Base-by-base conservation (phyloP, 2,113 vertebrate genomes). In the Sciurus niger region DNA sequence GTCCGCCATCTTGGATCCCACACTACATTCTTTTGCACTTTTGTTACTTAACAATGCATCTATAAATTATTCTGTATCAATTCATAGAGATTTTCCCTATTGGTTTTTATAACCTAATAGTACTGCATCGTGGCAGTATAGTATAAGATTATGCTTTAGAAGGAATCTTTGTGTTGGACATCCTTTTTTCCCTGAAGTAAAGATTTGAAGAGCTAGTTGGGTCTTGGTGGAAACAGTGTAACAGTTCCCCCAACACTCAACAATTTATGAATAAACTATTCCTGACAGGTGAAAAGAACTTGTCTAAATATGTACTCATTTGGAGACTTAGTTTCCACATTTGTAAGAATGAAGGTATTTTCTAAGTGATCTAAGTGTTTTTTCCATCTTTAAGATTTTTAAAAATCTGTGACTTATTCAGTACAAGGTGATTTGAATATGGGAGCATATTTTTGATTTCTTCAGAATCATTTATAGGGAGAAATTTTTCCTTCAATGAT, bases 321-420 rank as follows among this genome's bases (percentile, higher is more conserved):
- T 73, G 0, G 32, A 25, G 8, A 13, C 46, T 40, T 48, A 48
- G 30, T 95, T 93, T 90, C 60, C 18, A 43, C 34, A 60, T 32
- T 55, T 79, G 48, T 77, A 70, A 78, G 89, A 70, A 63, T 53
- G 28, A 96, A 78, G 9, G 20, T 6, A 24, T 89, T 93, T 14
- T 67, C 13, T 77, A 77, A 22, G 32, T 79, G 12, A 48, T 32
- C 24, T 84, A 37, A 43, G 65, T 80, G 13, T 74, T 32, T 25
- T 79, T 80, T 96, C 32, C n/a, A 67, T 67, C 9, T 85, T 80
- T 93, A 65, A 72, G 77, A 72, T 84, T 88, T 55, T 32, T 60
- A 2, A 43, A 76, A 34, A 51, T 51, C 2, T 70, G 20, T 65
- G 12, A 73, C 16, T 51, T 74, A 6, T 73, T 46, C 25, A 84